A percentile compares a stretch with the other conserved stretches of the same genome.
These are phyloP conservation scores for Microvelia longipes DNA, from an alignment of 1,140 invertebrate species.

Conservation along the genomic window DNA sequence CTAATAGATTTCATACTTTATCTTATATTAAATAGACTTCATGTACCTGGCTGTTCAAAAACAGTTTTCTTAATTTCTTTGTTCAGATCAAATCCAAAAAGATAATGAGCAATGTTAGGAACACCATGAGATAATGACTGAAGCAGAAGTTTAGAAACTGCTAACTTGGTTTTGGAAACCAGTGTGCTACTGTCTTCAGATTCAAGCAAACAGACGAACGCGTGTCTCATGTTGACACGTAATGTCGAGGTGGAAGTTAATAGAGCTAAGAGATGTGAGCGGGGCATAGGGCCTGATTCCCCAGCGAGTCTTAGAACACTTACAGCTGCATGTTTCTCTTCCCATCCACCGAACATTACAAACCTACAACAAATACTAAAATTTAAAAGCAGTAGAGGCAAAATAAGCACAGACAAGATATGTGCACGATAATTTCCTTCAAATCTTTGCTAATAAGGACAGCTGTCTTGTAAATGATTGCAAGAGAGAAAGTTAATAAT, in stretches of 20 bases:
- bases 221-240: slow-evolving; percentile 46
- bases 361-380: slow-evolving; percentile 6
- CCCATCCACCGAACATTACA: neutral
- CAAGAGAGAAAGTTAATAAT: too few relatives aligned
- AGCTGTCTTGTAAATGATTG: too few relatives aligned
- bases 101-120: slow-evolving; percentile 73
- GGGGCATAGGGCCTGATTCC: slow-evolving; percentile 37
- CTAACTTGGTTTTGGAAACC: slow-evolving; percentile 38
- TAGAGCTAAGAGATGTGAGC: slow-evolving; percentile 52
- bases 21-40: too few relatives aligned
- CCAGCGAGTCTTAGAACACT: neutral
- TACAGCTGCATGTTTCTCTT: neutral
- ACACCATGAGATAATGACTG: slow-evolving; percentile 53
- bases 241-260: slow-evolving; percentile 43
- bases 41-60: slow-evolving; percentile 46
- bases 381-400: too few relatives aligned
- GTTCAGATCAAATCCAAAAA: slow-evolving; percentile 69
- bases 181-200: slow-evolving; percentile 37
- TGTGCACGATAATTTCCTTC: too few relatives aligned
- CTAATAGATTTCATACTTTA: too few relatives aligned
- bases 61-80: slow-evolving; percentile 49
- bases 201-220: slow-evolving; percentile 79
- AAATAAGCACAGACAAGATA: too few relatives aligned
- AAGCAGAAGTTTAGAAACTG: slow-evolving; percentile 56
- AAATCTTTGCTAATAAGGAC: too few relatives aligned